phyloP scores from a whole-genome alignment of 2,888 invertebrate genomes.

The Pseudococcus viburni region DNA sequence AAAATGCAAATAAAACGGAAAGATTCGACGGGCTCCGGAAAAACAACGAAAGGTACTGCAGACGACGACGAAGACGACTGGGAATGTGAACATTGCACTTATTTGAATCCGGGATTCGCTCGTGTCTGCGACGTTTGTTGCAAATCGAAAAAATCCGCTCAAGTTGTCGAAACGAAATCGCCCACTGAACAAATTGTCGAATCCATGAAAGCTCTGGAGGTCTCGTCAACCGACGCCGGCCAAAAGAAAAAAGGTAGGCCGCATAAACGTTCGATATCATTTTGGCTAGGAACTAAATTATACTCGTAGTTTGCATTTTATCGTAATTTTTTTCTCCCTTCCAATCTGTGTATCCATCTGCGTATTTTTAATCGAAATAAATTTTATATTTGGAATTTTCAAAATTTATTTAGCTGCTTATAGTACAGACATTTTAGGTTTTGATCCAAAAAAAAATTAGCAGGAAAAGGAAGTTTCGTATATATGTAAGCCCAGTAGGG shows the following conservation, averaged over 20 bases:
- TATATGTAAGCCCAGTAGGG: too few species aligned
- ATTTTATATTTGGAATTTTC: not conserved
- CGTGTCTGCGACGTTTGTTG: slow-evolving; percentile 89
- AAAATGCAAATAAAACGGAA: slow-evolving; percentile 70
- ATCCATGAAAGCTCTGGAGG: slow-evolving; percentile 67
- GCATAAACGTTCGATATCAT: slow-evolving; percentile 80
- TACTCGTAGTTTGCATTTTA: slow-evolving; percentile 67
- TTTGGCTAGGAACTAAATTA: slow-evolving; percentile 82
- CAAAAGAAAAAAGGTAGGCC: slow-evolving; percentile 63
- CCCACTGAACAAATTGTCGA: slow-evolving; percentile 66
- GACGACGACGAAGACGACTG: slow-evolving; percentile 72
- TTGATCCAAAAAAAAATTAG: too few species aligned
- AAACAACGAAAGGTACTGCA: not conserved
- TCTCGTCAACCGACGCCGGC: slow-evolving; percentile 2
- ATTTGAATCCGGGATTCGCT: slow-evolving; percentile 84
- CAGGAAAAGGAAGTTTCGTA: too few species aligned
- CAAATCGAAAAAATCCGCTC: slow-evolving; percentile 75
- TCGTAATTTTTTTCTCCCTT: not conserved
- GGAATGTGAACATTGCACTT: slow-evolving; percentile 93
- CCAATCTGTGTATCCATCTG: not conserved
- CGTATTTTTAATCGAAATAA: slow-evolving; percentile 23
- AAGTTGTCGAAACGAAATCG: not conserved
- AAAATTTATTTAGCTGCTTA: not conserved
- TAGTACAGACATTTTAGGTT: too few species aligned
- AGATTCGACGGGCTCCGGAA: not conserved